Base-by-base conservation (phyloP, 2,113 vertebrate species). In the Epinephelus lanceolatus region DNA sequence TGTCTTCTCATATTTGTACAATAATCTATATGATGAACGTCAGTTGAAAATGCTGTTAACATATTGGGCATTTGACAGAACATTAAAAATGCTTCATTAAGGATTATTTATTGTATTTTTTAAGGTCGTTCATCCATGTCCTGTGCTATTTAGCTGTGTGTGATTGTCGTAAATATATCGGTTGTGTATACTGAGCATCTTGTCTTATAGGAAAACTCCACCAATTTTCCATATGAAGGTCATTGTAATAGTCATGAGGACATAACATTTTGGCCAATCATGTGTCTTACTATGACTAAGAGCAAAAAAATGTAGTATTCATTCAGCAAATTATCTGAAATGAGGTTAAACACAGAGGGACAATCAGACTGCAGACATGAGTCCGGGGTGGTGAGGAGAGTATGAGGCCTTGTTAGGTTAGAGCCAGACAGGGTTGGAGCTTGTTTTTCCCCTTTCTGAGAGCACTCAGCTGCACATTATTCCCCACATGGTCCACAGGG, bases 391-490 rank as follows among this genome's bases (percentile, higher is more conserved):
- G n/a, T 13, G 17, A 13, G 47, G 49, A 73, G 71, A 76, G 77
- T 68, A 55, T 33, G 19, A 70, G 89, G 71, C 53, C 87, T 82
- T 18, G 59, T 81, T 74, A 84, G 71, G 66, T 27, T 15, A 33
- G 56, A 80, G 42, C 23, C 67, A 69, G 56, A 65, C 71, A 42
- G 78, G 61, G 72, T 6, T 42, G 63, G 67, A 78, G 72, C 73
- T 83, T 80, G 63, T 83, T 85, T 76, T 72, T 78, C 51, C 17
- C 13, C 47, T 77, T 67, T 75, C 45, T 78, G 77, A 78, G 83
- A 75, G 84, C 75, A 66, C 68, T 84, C 83, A 80, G 81, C 61
- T 88, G 82, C 56, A 33, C 80, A 78, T 88, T 82, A 84, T 77
- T 69, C 68, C 77, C 78, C 63, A 57, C 84, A 62, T 18, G 25